phyloP scores from a whole-genome alignment of 2,888 invertebrate species.

The Chymomyza caudatula region DNA sequence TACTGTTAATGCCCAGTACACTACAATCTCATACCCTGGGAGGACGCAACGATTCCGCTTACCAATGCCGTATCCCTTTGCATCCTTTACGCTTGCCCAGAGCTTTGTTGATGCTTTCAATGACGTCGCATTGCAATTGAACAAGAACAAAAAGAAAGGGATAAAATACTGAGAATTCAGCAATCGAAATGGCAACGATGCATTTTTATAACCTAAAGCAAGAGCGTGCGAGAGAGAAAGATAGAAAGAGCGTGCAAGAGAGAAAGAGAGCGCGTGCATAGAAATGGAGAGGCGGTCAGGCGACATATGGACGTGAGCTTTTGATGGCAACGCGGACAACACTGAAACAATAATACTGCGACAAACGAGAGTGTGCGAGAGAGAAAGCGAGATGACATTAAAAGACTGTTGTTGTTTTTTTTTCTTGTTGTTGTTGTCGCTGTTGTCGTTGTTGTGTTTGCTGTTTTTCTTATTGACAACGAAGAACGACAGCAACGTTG shows the following conservation, averaged over 20 bases:
- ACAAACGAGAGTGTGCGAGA: slow-evolving; percentile 20
- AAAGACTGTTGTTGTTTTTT: slow-evolving; percentile 1
- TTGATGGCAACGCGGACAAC: background rate
- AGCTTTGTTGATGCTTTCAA: background rate
- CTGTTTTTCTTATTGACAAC: background rate
- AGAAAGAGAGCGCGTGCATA: background rate
- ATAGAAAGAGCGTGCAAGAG: background rate
- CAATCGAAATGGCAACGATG: slow-evolving; percentile 23
- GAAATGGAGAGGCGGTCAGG: slow-evolving; percentile 43
- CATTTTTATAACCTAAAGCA: slow-evolving; percentile 41
- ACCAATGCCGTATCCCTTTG: background rate
- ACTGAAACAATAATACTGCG: slow-evolving; percentile 27
- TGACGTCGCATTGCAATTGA: slow-evolving; percentile 41
- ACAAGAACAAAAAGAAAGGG: slow-evolving; percentile 35
- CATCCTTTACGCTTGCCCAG: background rate
- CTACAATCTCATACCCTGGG: slow-evolving; percentile 13
- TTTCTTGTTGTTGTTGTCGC: background rate
- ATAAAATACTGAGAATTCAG: slow-evolving; percentile 8
- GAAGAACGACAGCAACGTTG: slow-evolving; percentile 15
- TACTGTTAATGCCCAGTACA: slow-evolving; percentile 42
- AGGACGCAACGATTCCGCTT: background rate
- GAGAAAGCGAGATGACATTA: background rate
- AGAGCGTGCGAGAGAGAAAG: background rate
- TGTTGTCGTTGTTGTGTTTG: background rate
- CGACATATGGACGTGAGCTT: slow-evolving; percentile 60